These are phyloP conservation scores for Serripes groenlandicus DNA, from an alignment of 2,888 invertebrate genomes.

Conservation along the genomic window DNA sequence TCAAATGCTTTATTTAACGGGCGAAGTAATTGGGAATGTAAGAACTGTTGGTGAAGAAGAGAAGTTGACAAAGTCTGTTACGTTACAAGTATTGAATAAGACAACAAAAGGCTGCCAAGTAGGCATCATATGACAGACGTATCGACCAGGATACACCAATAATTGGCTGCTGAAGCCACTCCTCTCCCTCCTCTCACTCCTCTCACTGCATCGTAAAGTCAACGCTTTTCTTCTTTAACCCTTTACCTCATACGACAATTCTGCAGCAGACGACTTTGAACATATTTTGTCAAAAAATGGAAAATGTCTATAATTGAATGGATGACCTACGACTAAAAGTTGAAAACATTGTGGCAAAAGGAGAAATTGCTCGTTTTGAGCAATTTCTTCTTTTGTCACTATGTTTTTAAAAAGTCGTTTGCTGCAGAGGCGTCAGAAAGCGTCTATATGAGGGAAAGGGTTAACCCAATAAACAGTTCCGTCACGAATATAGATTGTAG, in stretches of 20 bases:
- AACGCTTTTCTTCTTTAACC: conserved; percentile 16
- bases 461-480: too few species aligned
- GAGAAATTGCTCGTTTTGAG: too few species aligned
- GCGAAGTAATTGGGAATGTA: too few species aligned
- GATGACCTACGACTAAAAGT: too few species aligned
- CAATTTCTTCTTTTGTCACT: too few species aligned
- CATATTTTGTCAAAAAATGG: neutral
- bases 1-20: too few species aligned
- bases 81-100: conserved; percentile 25
- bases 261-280: neutral
- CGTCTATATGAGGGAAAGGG: too few species aligned
- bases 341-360: too few species aligned
- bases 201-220: neutral
- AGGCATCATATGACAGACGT: conserved; percentile 43
- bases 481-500: too few species aligned
- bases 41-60: neutral
- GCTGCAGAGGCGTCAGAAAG: too few species aligned
- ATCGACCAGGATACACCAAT: conserved; percentile 31
- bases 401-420: too few species aligned
- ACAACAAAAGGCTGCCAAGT: conserved; percentile 47
- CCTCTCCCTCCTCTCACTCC: neutral
- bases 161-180: neutral
- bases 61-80: neutral
- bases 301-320: neutral
- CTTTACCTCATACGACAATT: neutral